Evolutionary conservation across 35 echinoderm and acorn worm species (phyloP), one percentile per base, ranked within the genome.

Genomic region (Eucidaris tribuloides): DNA sequence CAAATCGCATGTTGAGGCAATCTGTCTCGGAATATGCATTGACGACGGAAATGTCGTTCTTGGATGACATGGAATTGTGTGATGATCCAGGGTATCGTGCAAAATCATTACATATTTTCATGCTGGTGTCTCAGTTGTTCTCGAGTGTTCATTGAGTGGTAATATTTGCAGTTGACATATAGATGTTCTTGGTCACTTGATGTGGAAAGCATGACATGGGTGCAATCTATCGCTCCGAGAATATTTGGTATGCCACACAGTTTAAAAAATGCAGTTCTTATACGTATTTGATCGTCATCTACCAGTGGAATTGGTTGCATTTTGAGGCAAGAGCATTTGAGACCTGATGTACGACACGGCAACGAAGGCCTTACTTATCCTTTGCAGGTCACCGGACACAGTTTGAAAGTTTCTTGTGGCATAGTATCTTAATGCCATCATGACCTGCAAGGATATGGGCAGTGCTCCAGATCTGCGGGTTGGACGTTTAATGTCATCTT

Each of bases 91-190:
- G 76, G 35, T 24, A 79, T 3, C 45, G 43, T 4, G 76, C 32
- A 25, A 79, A 36, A 4, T 46, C 76, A 22, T 45, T 45, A 35
- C 41, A 43, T 0, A 79, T 20, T 28, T 43, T 43, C 13, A 43
- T 43, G 19, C 48, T 7, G 9, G 11, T 44, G 23, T 79, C 76
- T 28, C 37, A 79, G 0, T 46, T 43, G 25, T 30, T 24, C n/a
- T 55, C 48, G 76, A 27, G 48, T 44, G 33, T 79, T 79, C 23
- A 79, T 46, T 13, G 35, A 43, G 76, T 79, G 76, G 42, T n/a
- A 79, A n/a, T 46, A 28, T 52, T 79, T 79, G 3, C 42, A 4
- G 19, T 79, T 79, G 76, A 79, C 42, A 44, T 44, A 79, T 17
- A 48, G 76, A 30, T 46, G 45, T n/a, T 79, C 42, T 14, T 52